Evolutionary conservation across 2,888 invertebrate genomes (phyloP).

Genomic region (Antheraea yamamai): DNA sequence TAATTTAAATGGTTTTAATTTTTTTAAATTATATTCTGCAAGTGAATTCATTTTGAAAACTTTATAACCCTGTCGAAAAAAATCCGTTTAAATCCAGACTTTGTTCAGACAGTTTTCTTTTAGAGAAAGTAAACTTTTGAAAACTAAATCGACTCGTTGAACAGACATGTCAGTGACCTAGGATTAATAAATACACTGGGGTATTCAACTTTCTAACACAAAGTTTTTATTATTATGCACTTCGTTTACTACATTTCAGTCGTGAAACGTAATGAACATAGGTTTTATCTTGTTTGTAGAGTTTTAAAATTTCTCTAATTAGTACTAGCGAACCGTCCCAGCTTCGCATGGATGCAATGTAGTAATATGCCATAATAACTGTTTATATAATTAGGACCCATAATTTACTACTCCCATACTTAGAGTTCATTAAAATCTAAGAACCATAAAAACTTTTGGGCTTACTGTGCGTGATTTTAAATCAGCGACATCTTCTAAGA

Average conservation of each 20-base stretch:
- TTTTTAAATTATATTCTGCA: not conserved
- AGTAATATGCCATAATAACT: too few relatives aligned
- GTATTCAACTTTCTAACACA: constrained; percentile 17
- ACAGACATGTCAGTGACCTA: not conserved
- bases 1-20: too few relatives aligned
- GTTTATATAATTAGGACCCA: too few relatives aligned
- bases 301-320: not conserved
- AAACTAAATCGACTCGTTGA: constrained; percentile 11
- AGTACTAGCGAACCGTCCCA: too few relatives aligned
- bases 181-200: constrained; percentile 9
- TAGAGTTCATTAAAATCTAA: too few relatives aligned
- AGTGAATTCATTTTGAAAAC: not conserved
- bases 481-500: too few relatives aligned
- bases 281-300: not conserved
- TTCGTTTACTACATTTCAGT: not conserved
- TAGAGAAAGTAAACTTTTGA: not conserved
- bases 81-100: not conserved
- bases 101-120: not conserved
- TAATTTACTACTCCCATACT: too few relatives aligned
- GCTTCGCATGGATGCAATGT: too few relatives aligned
- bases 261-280: constrained; percentile 2
- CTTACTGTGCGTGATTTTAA: too few relatives aligned
- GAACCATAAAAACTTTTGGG: too few relatives aligned
- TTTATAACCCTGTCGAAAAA: not conserved
- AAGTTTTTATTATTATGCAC: constrained; percentile 2